Base-by-base conservation (phyloP, 2,797 vertebrate species). In the Triplophysa bombifrons region DNA sequence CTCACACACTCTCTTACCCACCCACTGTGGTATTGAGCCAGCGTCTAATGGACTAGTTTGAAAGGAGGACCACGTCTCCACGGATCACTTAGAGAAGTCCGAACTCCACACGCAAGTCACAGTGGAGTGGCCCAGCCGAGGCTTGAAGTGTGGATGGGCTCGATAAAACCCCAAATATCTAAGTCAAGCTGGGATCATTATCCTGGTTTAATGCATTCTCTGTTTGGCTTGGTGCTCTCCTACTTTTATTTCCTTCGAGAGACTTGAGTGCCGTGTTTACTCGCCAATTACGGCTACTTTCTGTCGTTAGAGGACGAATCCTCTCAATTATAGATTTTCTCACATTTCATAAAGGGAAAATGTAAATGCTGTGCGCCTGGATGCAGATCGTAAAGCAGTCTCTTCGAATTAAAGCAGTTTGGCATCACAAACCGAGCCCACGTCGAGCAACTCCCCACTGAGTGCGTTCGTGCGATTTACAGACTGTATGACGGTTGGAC, bases 121-220 rank as follows among this genome's bases (percentile, higher is more conserved):
- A 53, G 61, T 41, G 12, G 56, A 68, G 60, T 66, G 53, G 34
- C 25, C 38, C 50, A 50, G 20, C 2, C 17, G 63, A 69, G 46
- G 44, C 50, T 61, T 75, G 60, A 65, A 66, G 72, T n/a, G 82
- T 81, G 78, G 82, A 82, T 81, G 78, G 78, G 65, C 71, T 61
- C 30, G 65, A 78, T 51, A 66, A 72, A 56, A 66, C 53, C 80
- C 66, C 6, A 72, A 80, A 85, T 83, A 83, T 83, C 75, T 78
- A 72, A 83, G 81, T 83, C 81, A 85, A 83, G 78, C 76, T 72
- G 69, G 79, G 82, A 72, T 85, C 72, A 83, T 83, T 85, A 82
- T 76, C 76, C 67, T 41, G 69, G 68, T 76, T 82, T 79, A 73
- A 83, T 82, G 80, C 76, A 65, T 55, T 38, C 72, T 68, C 61